Conservation (phyloP, 2,113 vertebrate species). For the Hyperopisus bebe region DNA sequence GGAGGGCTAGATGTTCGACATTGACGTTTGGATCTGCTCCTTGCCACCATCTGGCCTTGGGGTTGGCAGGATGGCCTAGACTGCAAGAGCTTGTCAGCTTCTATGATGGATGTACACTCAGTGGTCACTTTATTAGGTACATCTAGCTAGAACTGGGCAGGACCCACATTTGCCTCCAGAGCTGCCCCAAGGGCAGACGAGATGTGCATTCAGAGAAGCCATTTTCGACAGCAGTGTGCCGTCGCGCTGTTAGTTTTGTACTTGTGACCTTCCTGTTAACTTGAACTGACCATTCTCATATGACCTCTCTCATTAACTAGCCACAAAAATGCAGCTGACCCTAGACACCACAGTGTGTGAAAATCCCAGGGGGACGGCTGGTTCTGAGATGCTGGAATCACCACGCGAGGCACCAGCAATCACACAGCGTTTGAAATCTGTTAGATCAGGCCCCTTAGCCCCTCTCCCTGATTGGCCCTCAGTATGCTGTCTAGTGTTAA, state of each 20-base stretch:
- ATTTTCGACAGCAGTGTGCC: not conserved
- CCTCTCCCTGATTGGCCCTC: not conserved
- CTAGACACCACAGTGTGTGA: not conserved
- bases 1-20: not conserved
- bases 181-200: not conserved
- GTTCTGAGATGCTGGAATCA: not conserved
- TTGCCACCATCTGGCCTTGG: not conserved
- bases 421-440: not conserved
- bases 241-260: not conserved
- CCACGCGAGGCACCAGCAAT: not conserved
- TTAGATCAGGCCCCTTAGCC: not conserved
- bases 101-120: not conserved
- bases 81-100: not conserved
- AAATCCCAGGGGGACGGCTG: not conserved
- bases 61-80: not conserved
- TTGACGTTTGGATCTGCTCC: not conserved
- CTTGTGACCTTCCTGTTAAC: not conserved
- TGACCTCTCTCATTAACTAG: not conserved
- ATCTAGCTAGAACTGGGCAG: not conserved
- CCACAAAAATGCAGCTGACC: not conserved
- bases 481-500: not conserved
- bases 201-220: not conserved
- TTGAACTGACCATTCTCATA: not conserved
- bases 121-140: not conserved
- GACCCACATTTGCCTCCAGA: not conserved